Evolutionary conservation across 2,113 vertebrate genomes (phyloP).

Genomic region (Nematolebias whitei): DNA sequence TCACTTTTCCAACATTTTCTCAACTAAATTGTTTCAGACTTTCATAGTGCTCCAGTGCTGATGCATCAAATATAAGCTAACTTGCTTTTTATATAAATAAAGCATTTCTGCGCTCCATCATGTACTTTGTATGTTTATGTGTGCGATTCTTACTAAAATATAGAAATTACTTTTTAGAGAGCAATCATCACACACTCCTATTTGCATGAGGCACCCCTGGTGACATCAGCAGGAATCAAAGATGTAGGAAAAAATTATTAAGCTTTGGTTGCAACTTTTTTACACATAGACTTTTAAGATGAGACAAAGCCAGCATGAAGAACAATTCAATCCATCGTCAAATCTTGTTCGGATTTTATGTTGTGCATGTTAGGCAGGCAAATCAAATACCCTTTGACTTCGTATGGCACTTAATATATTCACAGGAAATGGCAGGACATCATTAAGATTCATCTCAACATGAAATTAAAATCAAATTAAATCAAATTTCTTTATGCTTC

Average conservation of each 20-base stretch:
- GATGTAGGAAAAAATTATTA: neutral
- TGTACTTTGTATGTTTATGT: no score
- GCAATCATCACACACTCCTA: neutral
- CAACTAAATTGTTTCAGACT: neutral
- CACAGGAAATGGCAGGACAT: neutral
- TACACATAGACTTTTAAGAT: neutral
- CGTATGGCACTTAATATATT: neutral
- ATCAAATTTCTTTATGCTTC: neutral
- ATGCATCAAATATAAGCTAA: no score
- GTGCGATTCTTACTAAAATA: no score
- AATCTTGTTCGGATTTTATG: neutral
- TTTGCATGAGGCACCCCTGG: neutral
- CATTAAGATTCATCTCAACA: neutral
- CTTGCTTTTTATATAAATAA: neutral
- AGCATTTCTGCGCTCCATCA: neutral
- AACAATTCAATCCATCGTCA: neutral
- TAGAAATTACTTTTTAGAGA: neutral
- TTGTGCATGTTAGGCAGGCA: neutral
- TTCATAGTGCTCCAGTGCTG: neutral
- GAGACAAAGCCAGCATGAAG: neutral
- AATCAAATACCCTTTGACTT: neutral
- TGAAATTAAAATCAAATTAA: slow-evolving; percentile 3
- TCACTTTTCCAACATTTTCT: neutral
- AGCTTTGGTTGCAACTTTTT: neutral
- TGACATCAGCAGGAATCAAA: neutral